phyloP scores from a whole-genome alignment of 2,797 vertebrate species.

The Columba guinea region DNA sequence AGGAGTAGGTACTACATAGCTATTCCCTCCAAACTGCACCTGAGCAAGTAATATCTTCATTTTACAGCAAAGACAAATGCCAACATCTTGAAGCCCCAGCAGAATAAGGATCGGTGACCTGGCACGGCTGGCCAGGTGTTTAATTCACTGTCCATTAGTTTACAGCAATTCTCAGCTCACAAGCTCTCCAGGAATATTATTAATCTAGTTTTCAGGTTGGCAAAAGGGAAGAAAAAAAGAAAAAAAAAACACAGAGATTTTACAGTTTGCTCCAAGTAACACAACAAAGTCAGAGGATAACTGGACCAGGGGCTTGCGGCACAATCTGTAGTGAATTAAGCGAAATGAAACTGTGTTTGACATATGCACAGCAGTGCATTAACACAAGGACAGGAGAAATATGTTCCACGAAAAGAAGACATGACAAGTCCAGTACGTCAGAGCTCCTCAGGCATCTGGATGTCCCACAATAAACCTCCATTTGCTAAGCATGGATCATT shows the following conservation, averaged over 20 bases:
- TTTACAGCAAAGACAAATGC: neutral
- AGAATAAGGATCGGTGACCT: neutral
- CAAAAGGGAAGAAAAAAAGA: neutral
- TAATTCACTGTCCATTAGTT: neutral
- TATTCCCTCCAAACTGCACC: neutral
- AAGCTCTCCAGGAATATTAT: neutral
- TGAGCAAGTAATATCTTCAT: neutral
- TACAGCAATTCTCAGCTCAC: neutral
- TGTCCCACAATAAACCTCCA: neutral
- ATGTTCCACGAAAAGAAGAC: neutral
- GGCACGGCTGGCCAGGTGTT: neutral
- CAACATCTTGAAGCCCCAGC: neutral
- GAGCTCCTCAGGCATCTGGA: neutral
- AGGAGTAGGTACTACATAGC: neutral
- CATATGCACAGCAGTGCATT: neutral
- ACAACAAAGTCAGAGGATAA: neutral
- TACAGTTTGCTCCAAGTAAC: neutral
- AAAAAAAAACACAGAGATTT: neutral
- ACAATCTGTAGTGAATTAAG: neutral
- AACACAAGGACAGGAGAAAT: neutral
- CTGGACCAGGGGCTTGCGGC: neutral
- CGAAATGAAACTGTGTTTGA: neutral
- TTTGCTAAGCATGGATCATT: neutral
- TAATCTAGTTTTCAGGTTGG: neutral
- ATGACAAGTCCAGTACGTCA: conserved; percentile 1